Evolutionary conservation across 2,113 vertebrate genomes (phyloP), one percentile per base, ranked within the genome.

Genomic region (Mirza zaza): DNA sequence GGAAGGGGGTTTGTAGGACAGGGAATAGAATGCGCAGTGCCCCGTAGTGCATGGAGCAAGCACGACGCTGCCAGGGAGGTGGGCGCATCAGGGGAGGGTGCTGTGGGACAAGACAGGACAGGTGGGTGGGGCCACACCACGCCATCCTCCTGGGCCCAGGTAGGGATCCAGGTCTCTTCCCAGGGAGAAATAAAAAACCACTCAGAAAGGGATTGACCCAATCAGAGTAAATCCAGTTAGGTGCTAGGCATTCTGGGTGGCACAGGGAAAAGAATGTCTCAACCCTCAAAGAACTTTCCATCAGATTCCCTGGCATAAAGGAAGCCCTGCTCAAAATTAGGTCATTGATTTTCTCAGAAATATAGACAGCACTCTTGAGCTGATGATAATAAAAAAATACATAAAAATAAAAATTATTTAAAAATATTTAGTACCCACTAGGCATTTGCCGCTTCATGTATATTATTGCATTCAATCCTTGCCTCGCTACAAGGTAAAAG

Each of bases 101-200:
- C 59, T n/a, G 6, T n/a, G 32, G 73, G 25, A 25, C 3, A 29
- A 63, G 21, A 15, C 1, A 14, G 34, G 5, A 36, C 39, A 48
- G 68, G 14, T 1, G 21, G 1, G 3, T 0, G 20, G 29, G 18
- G 10, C 65, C 18, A 45, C 13, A 34, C 6, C 7, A 34, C 9
- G 2, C 5, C 8, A 15, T 48, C 27, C 36, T 34, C 8, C 18
- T 4, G 6, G 57, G 45, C 34, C 84, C 21, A 45, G 71, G 39
- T 0, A 34, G 25, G 11, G 3, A 8, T 39, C 32, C n/a, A 23
- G 39, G n/a, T 75, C 57, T 93, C 65, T 20, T 50, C 27, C 71
- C 42, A 61, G 8, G 32, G 4, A 23, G 5, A 12, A 50, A 5
- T 20, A 3, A 63, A 59, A 50, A 88, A 36, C 67, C 48, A 71